Evolutionary conservation across 2,113 vertebrate species (phyloP), one percentile per base, ranked within the genome.

Genomic region (Eonycteris spelaea): DNA sequence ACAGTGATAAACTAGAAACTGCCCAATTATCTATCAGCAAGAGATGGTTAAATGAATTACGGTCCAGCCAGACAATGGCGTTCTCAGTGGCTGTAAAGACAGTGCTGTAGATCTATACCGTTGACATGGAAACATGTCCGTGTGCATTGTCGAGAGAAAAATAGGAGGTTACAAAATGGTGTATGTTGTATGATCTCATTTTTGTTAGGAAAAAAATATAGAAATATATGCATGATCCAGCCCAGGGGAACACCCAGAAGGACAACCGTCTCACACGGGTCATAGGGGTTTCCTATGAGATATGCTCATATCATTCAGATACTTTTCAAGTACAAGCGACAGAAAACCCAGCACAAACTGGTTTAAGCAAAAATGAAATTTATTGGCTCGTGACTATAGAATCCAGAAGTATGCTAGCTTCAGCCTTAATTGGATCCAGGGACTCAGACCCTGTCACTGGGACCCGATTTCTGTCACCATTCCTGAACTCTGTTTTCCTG

Each of bases 111-210:
- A 40, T 85, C 78, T 89, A 7, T 71, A 48, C 67, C 94, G 96
- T 96, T 90, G 90, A 94, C 94, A 78, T 93, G 93, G 93, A 97
- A 97, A 94, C 85, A 22, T 48, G 88, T 73, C 90, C 24, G 2
- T 1, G 65, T n/a, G 3, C 73, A 24, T 65, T 61, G 93, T 75
- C 26, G 40, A 55, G 73, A 82, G 53, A 13, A 63, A 88, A 86
- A 84, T 7, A 85, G 40, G 24, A 86, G 91, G 57, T 84, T 80
- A 51, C 35, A 68, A 71, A 71, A 79, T 28, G 48, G 67, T 79
- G 16, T 55, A 12, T 82, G 7, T 65, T 65, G 19, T 86, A n/a
- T 22, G 21, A 83, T 61, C 53, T 96, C 59, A 9, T 33, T 83
- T 92, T 68, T 68, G 45, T 87, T 77, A 84, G 21, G 61, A 28